Base-by-base conservation (phyloP, 2,888 invertebrate genomes). In the Tillus elongatus region DNA sequence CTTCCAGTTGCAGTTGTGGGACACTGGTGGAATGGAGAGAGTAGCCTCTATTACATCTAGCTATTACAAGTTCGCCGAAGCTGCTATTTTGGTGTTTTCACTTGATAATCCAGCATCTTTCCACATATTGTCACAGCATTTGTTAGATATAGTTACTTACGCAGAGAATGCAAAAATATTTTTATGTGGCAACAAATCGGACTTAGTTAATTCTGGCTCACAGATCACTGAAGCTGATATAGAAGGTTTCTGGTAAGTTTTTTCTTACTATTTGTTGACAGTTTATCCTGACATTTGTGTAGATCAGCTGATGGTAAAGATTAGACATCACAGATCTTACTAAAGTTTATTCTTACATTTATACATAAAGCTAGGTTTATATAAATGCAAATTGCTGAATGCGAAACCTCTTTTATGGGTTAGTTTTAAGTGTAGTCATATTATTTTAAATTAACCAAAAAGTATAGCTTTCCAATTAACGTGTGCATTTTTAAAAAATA, bases 141-240 rank as follows among this genome's bases (percentile, higher is more conserved):
- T 93, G 35, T 71, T 95, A 35, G 93, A 95, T 59, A 89, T 92
- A 56, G 90, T 92, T 2, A 88, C 90, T 27, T 89, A 89, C 64
- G 90, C 91, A 6, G 92, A 93, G 63, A 92, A 89, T 66, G 92
- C 92, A 3, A 90, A 91, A 68, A 92, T 95, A 62, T 93, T 89
- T 66, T 72, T 93, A 10, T 92, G 93, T 66, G 92, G 92, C 33
- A 93, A 92, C 61, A 92, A 92, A 67, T 77, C 78, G 33, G 93
- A 93, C 64, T 67, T 88, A 35, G 49, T 58, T 10, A 43, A 39
- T 30, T 83, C 82, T 54, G 74, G 75, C 35, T 81, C 83, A 1
- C 84, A 87, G 66, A 83, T 92, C 4, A 82, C 82, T 10, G 88
- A 91, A 60, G 74, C 79, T 39, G 91, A 92, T 62, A 85, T 92